Conservation (phyloP, 2,888 invertebrate species). For the Branchipolynoe longqiensis region DNA sequence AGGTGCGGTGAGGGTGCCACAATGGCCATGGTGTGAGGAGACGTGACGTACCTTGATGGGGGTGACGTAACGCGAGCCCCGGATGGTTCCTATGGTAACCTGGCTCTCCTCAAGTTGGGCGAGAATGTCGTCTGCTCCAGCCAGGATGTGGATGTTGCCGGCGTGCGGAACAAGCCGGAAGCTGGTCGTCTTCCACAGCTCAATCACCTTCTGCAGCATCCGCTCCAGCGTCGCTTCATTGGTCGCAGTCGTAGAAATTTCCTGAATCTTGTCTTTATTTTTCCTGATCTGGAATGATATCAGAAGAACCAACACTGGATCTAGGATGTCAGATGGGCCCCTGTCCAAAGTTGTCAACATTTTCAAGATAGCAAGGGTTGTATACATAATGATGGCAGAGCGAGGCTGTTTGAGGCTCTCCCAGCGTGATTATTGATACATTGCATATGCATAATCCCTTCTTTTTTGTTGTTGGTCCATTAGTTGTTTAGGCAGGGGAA, state of each 20-base stretch:
- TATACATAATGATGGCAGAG: too few relatives aligned
- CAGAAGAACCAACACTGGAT: background rate
- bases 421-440: too few relatives aligned
- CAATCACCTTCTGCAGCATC: slow-evolving; percentile 81
- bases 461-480: too few relatives aligned
- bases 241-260: slow-evolving; percentile 81
- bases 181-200: slow-evolving; percentile 79
- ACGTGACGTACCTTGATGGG: slow-evolving; percentile 78
- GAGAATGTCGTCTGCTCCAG: slow-evolving; percentile 81
- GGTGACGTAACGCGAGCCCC: slow-evolving; percentile 80
- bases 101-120: slow-evolving; percentile 81
- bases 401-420: too few relatives aligned
- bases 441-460: too few relatives aligned
- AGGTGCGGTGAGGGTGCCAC: too few relatives aligned
- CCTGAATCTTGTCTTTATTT: slow-evolving; percentile 81
- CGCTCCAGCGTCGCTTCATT: slow-evolving; percentile 81
- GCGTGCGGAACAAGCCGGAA: slow-evolving; percentile 79
- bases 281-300: slow-evolving; percentile 76
- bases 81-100: slow-evolving; percentile 81
- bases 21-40: too few relatives aligned
- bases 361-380: too few relatives aligned
- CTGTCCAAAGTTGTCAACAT: too few relatives aligned
- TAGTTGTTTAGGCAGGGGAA: too few relatives aligned
- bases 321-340: too few relatives aligned
- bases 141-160: slow-evolving; percentile 79